Evolutionary conservation across 2,797 vertebrate genomes (phyloP).

Genomic region (Pseudochaenichthys georgianus): DNA sequence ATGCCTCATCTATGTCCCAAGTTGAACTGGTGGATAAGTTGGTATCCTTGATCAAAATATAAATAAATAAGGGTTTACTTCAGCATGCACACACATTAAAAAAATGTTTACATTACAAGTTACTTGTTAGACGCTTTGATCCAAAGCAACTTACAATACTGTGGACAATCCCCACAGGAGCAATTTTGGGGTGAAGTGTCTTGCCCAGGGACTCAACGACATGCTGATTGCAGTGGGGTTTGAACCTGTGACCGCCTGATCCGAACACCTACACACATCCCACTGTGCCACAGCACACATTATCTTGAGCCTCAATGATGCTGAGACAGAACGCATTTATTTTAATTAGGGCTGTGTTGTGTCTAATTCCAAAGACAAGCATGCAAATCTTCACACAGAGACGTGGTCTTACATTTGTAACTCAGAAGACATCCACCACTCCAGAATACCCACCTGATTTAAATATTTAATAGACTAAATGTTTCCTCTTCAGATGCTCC

Average conservation of each 20-base stretch:
- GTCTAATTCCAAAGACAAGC: constrained; percentile 50
- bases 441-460: constrained; percentile 45
- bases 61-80: constrained; percentile 4
- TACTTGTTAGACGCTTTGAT: too few species aligned
- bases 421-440: constrained; percentile 13
- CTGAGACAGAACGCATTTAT: constrained; percentile 23
- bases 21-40: background rate
- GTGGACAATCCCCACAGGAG: too few species aligned
- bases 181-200: too few species aligned
- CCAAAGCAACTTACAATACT: too few species aligned
- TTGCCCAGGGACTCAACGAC: too few species aligned
- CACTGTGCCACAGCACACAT: background rate
- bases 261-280: too few species aligned
- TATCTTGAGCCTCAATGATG: constrained; percentile 17
- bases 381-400: constrained; percentile 21
- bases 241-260: too few species aligned
- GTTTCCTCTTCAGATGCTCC: constrained; percentile 56
- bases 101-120: too few species aligned
- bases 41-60: background rate
- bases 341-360: constrained; percentile 48
- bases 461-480: constrained; percentile 63
- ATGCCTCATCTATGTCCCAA: background rate
- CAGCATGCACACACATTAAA: background rate
- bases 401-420: constrained; percentile 31
- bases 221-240: too few species aligned